Evolutionary conservation across 2,888 invertebrate genomes (phyloP), one percentile per base, ranked within the genome.

Genomic region (Cremastinae sp.): DNA sequence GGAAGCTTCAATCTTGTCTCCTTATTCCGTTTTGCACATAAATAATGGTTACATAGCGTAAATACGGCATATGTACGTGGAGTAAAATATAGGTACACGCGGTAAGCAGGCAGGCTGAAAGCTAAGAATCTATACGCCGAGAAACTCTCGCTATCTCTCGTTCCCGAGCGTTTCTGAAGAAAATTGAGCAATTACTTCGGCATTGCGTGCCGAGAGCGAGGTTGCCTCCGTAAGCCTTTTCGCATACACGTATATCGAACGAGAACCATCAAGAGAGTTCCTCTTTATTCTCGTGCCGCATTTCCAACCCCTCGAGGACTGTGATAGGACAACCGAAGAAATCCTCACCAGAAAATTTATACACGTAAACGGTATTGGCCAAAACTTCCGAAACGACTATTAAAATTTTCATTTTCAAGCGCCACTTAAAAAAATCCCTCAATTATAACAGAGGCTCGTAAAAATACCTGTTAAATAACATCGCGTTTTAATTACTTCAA

Each of bases 141-240:
- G 59, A 49, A 55, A 51, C 37, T 61, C 59, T 70, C 39, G 10
- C 51, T 49, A 66, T 73, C 49, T 37, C 14, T 45, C 18, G 22
- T 53, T 49, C 56, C 20, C 18, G 58, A 73, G 68, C 28, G 68
- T 80, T 77, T 73, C 73, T 45, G 75, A 43, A 79, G 83, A 84
- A 85, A 85, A 84, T 85, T 85, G 83, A 85, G 83, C 84, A 84
- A 84, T 85, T 85, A 84, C 75, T 28, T 64, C 56, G 75, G 68
- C 69, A 78, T 84, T 83, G 83, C 83, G 82, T 83, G 28, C 28
- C 28, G 84, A 82, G 81, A 81, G 72, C 12, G 62, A 51, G 59
- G 65, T 37, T 72, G 62, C 79, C 74, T 75, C 68, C 74, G 75
- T 55, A 69, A 80, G 78, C 73, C 71, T 76, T 62, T 22, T 47